Percentiles rank a stretch among this genome's conserved stretches.
These are phyloP conservation scores for Drosophila atripex DNA, from an alignment of 2,888 invertebrate genomes.

Conservation along the genomic window DNA sequence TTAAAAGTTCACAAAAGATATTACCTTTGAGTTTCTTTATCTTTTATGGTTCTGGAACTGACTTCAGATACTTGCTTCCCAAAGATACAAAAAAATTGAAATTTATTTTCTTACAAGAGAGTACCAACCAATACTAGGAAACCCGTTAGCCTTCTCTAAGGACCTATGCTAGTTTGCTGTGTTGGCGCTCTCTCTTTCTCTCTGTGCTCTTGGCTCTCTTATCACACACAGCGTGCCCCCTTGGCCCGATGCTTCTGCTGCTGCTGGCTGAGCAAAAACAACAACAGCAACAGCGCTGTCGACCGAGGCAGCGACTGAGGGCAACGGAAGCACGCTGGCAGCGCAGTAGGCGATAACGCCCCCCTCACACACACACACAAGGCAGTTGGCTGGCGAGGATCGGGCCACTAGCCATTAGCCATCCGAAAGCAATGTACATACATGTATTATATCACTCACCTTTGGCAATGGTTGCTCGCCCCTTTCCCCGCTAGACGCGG, in stretches of 20 bases:
- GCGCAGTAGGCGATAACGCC: constrained; percentile 8
- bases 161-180: constrained; percentile 18
- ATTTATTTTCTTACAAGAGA: no score
- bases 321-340: constrained; percentile 5
- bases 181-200: constrained; percentile 8
- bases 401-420: constrained; percentile 33
- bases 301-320: constrained; percentile 2
- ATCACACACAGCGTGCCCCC: constrained; percentile 53
- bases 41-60: no score
- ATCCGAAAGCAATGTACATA: constrained; percentile 4
- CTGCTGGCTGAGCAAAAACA: not conserved
- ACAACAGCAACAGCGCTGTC: not conserved
- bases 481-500: constrained; percentile 47
- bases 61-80: no score
- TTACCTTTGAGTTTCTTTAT: no score
- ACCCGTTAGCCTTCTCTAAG: not conserved
- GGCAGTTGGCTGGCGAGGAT: constrained; percentile 38
- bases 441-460: constrained; percentile 47
- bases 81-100: no score
- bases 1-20: no score
- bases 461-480: constrained; percentile 71
- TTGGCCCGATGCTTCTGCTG: constrained; percentile 8
- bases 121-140: no score
- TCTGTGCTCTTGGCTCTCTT: constrained; percentile 34
- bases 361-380: constrained; percentile 1